Evolutionary conservation across 2,797 vertebrate species (phyloP).

Genomic region (Cynodonichthys magdalenae): DNA sequence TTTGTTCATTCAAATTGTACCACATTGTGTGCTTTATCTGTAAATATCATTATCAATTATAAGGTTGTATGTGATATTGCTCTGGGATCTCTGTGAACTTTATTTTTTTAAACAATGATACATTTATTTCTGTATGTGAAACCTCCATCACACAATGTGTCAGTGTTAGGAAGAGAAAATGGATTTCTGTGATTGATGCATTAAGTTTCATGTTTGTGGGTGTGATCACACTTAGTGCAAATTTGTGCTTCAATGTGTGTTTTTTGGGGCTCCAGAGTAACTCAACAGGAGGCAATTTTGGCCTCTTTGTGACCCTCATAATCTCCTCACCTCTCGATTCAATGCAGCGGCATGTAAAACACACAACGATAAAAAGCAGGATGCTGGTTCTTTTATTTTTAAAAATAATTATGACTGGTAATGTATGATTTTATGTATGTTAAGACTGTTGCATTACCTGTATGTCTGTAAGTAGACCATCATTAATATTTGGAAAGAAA

Average conservation of each 20-base stretch:
- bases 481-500: slow-evolving; percentile 68
- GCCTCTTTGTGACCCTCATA: slow-evolving; percentile 62
- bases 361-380: slow-evolving; percentile 29
- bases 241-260: slow-evolving; percentile 21
- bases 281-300: slow-evolving; percentile 54
- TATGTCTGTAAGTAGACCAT: slow-evolving; percentile 74
- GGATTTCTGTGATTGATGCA: slow-evolving; percentile 5
- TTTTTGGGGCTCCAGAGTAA: background rate
- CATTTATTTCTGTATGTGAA: slow-evolving; percentile 39
- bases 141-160: slow-evolving; percentile 8
- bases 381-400: slow-evolving; percentile 53
- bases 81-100: slow-evolving; percentile 63
- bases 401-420: slow-evolving; percentile 49
- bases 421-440: slow-evolving; percentile 63
- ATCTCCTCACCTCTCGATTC: slow-evolving; percentile 43
- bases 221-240: slow-evolving; percentile 14
- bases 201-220: slow-evolving; percentile 9
- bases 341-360: slow-evolving; percentile 40
- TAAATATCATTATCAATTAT: slow-evolving; percentile 66
- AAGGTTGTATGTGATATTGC: slow-evolving; percentile 60
- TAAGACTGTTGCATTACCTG: slow-evolving; percentile 62
- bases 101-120: slow-evolving; percentile 26
- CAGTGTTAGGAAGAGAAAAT: background rate
- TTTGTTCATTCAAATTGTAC: slow-evolving; percentile 61
- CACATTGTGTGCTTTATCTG: slow-evolving; percentile 67